Conservation (phyloP, 2,797 vertebrate genomes). For the Alfaro cultratus region DNA sequence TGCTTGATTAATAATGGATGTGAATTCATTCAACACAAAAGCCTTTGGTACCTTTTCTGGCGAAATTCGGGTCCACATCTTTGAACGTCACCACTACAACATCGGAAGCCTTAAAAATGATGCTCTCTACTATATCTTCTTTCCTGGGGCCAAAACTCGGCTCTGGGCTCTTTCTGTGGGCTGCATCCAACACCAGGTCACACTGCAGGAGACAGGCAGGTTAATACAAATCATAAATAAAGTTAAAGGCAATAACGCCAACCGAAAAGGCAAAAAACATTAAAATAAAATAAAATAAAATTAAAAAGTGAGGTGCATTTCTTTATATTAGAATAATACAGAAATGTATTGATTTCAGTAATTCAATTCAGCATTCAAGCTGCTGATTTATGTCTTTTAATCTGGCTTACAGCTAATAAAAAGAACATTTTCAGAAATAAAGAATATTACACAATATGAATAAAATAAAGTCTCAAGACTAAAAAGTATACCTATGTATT, state of each 20-base stretch:
- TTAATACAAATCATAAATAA: constrained; percentile 1
- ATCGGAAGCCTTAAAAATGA: constrained; percentile 97
- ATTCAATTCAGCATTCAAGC: background rate
- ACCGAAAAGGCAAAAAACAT: background rate
- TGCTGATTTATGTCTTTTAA: background rate
- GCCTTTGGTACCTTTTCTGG: constrained; percentile 89
- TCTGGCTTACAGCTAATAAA: background rate
- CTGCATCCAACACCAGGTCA: constrained; percentile 96
- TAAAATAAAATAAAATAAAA: constrained; percentile 24
- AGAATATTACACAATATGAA: background rate
- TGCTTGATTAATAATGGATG: background rate
- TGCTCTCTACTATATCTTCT: constrained; percentile 97
- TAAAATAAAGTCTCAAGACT: background rate
- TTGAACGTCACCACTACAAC: constrained; percentile 97
- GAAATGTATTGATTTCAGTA: background rate
- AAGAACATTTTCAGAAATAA: background rate
- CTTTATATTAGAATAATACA: background rate
- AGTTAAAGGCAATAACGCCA: background rate
- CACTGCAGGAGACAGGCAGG: constrained; percentile 79
- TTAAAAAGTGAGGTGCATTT: background rate
- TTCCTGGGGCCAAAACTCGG: constrained; percentile 88
- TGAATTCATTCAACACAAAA: constrained; percentile 7
- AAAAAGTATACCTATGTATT: background rate
- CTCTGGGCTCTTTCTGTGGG: constrained; percentile 93
- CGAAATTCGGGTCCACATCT: constrained; percentile 97